phyloP scores from a whole-genome alignment of 2,888 invertebrate genomes.

The Lycia hirtaria region DNA sequence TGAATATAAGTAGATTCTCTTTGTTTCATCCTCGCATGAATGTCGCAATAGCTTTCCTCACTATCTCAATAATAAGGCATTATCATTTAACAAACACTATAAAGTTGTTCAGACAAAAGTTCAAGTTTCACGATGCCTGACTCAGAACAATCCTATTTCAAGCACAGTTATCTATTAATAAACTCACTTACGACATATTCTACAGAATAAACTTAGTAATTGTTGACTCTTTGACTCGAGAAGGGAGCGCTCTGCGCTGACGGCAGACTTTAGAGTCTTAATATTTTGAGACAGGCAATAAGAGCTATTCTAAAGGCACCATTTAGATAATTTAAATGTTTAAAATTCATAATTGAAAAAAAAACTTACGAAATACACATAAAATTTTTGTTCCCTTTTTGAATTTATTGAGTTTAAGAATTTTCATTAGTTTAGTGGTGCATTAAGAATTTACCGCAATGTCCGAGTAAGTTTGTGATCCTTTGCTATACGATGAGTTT shows the following conservation, averaged over 20 bases:
- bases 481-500: too few relatives aligned
- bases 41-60: constrained; percentile 16
- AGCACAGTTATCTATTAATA: constrained; percentile 36
- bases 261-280: neutral
- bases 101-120: constrained; percentile 19
- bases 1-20: too few relatives aligned
- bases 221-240: constrained; percentile 13
- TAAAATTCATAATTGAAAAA: neutral
- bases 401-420: too few relatives aligned
- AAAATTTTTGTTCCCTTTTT: too few relatives aligned
- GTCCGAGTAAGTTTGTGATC: too few relatives aligned
- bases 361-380: neutral
- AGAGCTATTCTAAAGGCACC: too few relatives aligned
- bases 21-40: neutral
- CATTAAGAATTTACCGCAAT: too few relatives aligned
- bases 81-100: constrained; percentile 3
- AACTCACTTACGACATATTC: constrained; percentile 27
- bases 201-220: constrained; percentile 20
- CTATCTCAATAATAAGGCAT: neutral
- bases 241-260: neutral
- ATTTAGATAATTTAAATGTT: too few relatives aligned
- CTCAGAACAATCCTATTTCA: constrained; percentile 32
- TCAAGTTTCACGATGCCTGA: constrained; percentile 26
- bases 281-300: too few relatives aligned
- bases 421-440: too few relatives aligned